Base-by-base conservation (phyloP, 2,113 vertebrate species). In the Paraplagusia blochii region DNA sequence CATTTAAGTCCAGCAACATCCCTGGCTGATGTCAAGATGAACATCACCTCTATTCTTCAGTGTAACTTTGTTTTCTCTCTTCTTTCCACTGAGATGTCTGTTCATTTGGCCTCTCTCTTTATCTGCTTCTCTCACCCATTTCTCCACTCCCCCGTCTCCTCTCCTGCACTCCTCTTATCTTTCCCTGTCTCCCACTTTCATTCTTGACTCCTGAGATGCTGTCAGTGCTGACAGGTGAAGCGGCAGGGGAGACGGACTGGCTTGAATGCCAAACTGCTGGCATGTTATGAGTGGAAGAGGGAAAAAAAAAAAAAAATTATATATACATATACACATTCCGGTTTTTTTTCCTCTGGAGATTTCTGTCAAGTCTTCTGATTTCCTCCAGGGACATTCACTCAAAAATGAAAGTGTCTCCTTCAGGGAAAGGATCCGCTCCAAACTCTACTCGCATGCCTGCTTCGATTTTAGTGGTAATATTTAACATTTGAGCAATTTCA, bases 141-240 rank as follows among this genome's bases (percentile, higher is more conserved):
- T 40, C 36, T 11, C 36, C 54, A 59, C 57, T 34, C 49, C 33
- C 52, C 43, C 49, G 43, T 46, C 36, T 33, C 29, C n/a, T 3
- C 19, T 11, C 14, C 33, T 45, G 29, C 13, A 61, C 19, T 14
- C 34, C 42, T 60, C 63, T 71, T 61, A 63, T 85, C 75, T 78
- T 29, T 53, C 19, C 34, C 60, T 61, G 62, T 66, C 73, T 72
- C 70, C 57, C 63, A 63, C 65, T 62, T 74, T 77, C 58, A 52
- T 76, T 81, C 65, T 66, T 78, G 84, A 86, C 75, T 85, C 68
- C 49, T 70, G 72, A 86, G 84, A 72, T 68, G 70, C 83, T 80
- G 80, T 85, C 85, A 85, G 77, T 14, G 66, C 67, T 78, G 85
- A 82, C 82, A 87, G 80, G 69, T 74, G 72, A 74, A 70, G 72